Evolutionary conservation across 2,113 vertebrate species (phyloP).

Genomic region (Fukomys damarensis): DNA sequence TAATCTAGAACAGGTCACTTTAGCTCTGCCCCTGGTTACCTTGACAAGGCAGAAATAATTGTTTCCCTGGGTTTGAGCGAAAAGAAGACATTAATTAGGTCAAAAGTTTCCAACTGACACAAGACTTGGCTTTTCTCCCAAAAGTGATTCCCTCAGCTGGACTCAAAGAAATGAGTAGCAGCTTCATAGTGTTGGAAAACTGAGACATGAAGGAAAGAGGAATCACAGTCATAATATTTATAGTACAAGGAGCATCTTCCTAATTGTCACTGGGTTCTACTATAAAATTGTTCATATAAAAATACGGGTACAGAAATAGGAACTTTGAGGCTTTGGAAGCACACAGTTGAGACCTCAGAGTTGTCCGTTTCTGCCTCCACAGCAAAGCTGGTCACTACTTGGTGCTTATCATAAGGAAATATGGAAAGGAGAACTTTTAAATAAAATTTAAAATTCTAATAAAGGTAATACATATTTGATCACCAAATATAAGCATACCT

Average conservation of each 20-base stretch:
- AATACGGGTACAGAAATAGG: background rate
- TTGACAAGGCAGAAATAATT: background rate
- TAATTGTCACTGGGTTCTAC: background rate
- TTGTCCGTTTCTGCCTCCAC: background rate
- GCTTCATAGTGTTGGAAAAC: constrained; percentile 20
- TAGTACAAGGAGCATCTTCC: background rate
- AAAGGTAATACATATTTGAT: constrained; percentile 19
- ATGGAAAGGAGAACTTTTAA: background rate
- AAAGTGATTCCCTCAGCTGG: background rate
- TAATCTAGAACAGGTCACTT: constrained; percentile 40
- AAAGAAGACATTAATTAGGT: constrained; percentile 10
- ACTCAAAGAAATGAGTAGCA: constrained; percentile 27
- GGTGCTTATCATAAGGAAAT: background rate
- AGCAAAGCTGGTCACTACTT: background rate
- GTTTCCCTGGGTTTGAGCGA: background rate
- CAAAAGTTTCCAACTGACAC: background rate
- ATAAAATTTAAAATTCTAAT: constrained; percentile 38
- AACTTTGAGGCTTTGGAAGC: background rate
- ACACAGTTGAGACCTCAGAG: background rate
- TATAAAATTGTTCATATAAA: background rate
- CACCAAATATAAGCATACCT: background rate
- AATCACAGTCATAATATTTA: background rate
- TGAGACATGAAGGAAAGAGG: background rate
- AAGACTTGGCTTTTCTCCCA: background rate
- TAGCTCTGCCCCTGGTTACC: background rate